phyloP scores from a whole-genome alignment of 2,888 invertebrate species.

The Elaeidobius kamerunicus region DNA sequence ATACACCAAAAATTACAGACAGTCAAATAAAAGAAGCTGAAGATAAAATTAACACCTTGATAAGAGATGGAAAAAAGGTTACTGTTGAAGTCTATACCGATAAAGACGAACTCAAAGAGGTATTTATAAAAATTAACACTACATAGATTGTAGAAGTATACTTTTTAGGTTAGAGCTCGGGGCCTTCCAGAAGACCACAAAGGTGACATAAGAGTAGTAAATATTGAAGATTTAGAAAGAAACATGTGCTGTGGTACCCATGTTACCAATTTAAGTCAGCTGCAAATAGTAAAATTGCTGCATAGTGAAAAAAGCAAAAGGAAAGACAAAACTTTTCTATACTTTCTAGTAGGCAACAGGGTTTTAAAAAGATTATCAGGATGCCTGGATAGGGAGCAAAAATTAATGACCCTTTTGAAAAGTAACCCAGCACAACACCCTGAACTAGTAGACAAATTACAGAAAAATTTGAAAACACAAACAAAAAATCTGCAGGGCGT shows the following conservation, averaged over 20 bases:
- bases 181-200: slow-evolving; percentile 78
- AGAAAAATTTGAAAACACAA: slow-evolving; percentile 61
- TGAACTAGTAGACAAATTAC: slow-evolving; percentile 70
- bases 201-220: slow-evolving; percentile 72
- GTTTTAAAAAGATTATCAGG: slow-evolving; percentile 60
- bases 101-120: slow-evolving; percentile 44
- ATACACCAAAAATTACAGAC: slow-evolving; percentile 53
- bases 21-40: slow-evolving; percentile 59
- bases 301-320: slow-evolving; percentile 69
- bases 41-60: slow-evolving; percentile 63
- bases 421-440: slow-evolving; percentile 68
- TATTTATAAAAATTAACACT: slow-evolving; percentile 28
- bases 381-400: slow-evolving; percentile 64
- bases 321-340: slow-evolving; percentile 61
- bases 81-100: slow-evolving; percentile 60
- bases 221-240: slow-evolving; percentile 71
- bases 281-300: slow-evolving; percentile 65
- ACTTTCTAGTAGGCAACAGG: slow-evolving; percentile 72
- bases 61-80: slow-evolving; percentile 62
- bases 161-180: slow-evolving; percentile 61
- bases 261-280: slow-evolving; percentile 68
- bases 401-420: slow-evolving; percentile 65
- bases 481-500: slow-evolving; percentile 65
- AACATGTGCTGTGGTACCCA: slow-evolving; percentile 91
- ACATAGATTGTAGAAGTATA: too few relatives aligned